phyloP scores from a whole-genome alignment of 1,140 invertebrate genomes.

The Drosophila navojoa region DNA sequence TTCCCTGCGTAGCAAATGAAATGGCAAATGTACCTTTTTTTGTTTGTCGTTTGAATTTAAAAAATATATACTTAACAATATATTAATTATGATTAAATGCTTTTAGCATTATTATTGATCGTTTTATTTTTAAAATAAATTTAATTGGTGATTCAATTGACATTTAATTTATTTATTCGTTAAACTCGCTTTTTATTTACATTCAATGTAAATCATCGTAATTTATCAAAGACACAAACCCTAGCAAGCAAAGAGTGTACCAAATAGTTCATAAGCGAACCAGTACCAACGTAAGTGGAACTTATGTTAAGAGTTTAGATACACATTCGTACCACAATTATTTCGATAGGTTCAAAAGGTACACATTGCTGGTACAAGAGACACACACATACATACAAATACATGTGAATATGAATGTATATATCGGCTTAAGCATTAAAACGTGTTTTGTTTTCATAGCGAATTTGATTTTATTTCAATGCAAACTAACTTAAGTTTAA shows the following conservation, averaged over 20 bases:
- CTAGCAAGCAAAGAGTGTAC: no score
- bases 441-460: not conserved
- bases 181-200: no score
- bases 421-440: no score
- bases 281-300: no score
- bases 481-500: conserved; percentile 43
- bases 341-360: not conserved
- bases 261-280: no score
- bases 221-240: no score
- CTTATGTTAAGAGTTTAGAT: no score
- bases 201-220: no score
- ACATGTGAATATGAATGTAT: no score
- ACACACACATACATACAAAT: no score
- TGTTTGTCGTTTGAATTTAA: not conserved
- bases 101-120: not conserved
- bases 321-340: no score
- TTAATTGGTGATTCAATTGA: not conserved
- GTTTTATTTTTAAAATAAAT: not conserved
- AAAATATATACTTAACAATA: not conserved
- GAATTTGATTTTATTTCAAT: conserved; percentile 45
- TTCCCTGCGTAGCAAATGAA: not conserved
- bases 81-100: not conserved
- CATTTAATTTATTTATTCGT: no score
- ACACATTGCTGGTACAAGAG: not conserved
- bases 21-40: not conserved